Conservation (phyloP, 92 coral and sea anemone genomes). For the Pocillopora grandis region DNA sequence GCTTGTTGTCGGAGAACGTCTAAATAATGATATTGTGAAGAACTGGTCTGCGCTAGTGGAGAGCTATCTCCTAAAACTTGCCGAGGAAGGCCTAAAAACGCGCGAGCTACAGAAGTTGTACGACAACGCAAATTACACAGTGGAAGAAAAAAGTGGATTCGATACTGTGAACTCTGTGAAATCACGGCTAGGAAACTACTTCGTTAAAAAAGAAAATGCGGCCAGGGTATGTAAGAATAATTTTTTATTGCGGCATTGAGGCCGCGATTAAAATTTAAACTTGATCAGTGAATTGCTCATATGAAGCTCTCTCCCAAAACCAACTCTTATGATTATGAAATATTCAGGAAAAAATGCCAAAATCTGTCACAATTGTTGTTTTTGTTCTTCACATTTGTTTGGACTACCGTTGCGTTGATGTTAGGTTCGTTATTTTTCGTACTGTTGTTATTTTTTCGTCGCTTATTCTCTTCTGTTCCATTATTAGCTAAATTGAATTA, state of each 20-base stretch:
- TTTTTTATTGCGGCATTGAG: neutral
- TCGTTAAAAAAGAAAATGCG: conserved; percentile 89
- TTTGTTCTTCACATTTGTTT: too few species aligned
- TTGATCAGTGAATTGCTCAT: too few species aligned
- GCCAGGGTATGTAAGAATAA: conserved; percentile 74
- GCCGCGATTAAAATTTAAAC: too few species aligned
- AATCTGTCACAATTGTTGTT: too few species aligned
- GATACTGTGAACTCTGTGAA: conserved; percentile 89
- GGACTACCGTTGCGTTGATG: too few species aligned
- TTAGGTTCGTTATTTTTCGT: too few species aligned
- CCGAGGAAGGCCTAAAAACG: conserved; percentile 91
- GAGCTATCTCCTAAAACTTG: conserved; percentile 74
- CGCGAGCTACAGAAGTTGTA: conserved; percentile 85
- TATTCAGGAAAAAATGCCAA: too few species aligned
- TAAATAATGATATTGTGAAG: conserved; percentile 56
- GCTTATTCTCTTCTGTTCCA: too few species aligned
- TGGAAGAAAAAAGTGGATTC: conserved; percentile 82
- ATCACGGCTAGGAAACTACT: conserved; percentile 87
- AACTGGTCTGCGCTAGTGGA: conserved; percentile 89
- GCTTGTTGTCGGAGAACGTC: conserved; percentile 43
- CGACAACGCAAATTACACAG: conserved; percentile 87
- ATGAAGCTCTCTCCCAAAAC: too few species aligned
- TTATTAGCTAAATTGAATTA: too few species aligned
- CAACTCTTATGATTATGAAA: too few species aligned
- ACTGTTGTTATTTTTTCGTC: too few species aligned